A percentile compares a stretch with the other conserved stretches of the same genome.
These are phyloP conservation scores for Euplexia lucipara DNA, from an alignment of 2,888 invertebrate genomes.

Conservation along the genomic window DNA sequence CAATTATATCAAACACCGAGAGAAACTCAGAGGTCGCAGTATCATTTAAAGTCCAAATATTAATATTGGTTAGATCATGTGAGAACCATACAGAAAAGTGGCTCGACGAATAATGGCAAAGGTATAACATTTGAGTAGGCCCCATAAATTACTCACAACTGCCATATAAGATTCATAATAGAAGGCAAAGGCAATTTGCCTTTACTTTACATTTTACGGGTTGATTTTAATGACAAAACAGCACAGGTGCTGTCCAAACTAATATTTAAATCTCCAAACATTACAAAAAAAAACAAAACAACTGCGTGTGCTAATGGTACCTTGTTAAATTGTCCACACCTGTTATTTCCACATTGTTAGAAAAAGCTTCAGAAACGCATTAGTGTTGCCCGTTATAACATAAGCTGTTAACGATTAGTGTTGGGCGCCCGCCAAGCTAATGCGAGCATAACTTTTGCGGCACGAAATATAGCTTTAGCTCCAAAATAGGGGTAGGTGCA, in stretches of 20 bases:
- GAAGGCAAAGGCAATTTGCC: too few species aligned
- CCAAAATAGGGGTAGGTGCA: background rate
- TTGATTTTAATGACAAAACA: too few species aligned
- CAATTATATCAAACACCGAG: too few species aligned
- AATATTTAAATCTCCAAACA: background rate
- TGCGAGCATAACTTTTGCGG: constrained; percentile 42
- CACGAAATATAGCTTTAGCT: constrained; percentile 5
- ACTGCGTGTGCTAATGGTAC: background rate
- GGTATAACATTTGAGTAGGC: too few species aligned
- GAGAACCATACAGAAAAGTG: too few species aligned
- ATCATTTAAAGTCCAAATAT: too few species aligned
- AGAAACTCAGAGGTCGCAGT: too few species aligned
- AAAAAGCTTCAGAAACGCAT: constrained; percentile 56
- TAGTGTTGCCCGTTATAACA: constrained; percentile 52
- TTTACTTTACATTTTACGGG: too few species aligned
- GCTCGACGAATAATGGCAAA: too few species aligned
- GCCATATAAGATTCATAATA: too few species aligned
- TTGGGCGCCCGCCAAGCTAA: constrained; percentile 60
- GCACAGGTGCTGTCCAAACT: background rate
- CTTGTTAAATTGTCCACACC: constrained; percentile 23
- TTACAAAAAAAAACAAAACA: background rate
- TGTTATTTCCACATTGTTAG: constrained; percentile 32
- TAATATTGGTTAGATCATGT: too few species aligned
- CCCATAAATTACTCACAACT: too few species aligned
- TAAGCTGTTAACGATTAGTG: constrained; percentile 56